Evolutionary conservation across 2,113 vertebrate genomes (phyloP).

Genomic region (Leucopternis melanops): DNA sequence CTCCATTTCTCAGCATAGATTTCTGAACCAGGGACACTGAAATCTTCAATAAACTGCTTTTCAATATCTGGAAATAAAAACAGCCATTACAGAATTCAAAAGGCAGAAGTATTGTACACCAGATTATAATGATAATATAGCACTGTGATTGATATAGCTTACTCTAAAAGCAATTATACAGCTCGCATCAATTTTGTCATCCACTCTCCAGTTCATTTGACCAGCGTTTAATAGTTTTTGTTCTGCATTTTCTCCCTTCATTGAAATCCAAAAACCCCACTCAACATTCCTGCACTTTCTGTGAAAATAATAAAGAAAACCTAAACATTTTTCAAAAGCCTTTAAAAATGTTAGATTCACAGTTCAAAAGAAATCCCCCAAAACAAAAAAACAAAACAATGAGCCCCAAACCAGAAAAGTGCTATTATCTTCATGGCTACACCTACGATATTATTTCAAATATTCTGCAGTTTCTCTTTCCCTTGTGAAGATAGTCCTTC

Average conservation of each 20-base stretch:
- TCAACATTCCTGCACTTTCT: slow-evolving; percentile 32
- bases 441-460: background rate
- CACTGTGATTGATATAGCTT: slow-evolving; percentile 43
- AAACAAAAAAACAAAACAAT: background rate
- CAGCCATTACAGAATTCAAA: slow-evolving; percentile 50
- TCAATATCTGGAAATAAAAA: slow-evolving; percentile 32
- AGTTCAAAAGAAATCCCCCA: slow-evolving; percentile 40
- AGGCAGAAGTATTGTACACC: slow-evolving; percentile 62
- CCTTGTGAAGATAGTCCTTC: too few relatives aligned
- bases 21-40: slow-evolving; percentile 19
- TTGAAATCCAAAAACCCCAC: slow-evolving; percentile 43
- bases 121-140: slow-evolving; percentile 45
- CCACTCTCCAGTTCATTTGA: slow-evolving; percentile 26
- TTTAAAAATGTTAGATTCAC: slow-evolving; percentile 46
- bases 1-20: background rate
- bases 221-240: background rate
- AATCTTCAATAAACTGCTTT: slow-evolving; percentile 19
- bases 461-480: slow-evolving; percentile 36
- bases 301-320: slow-evolving; percentile 41
- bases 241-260: slow-evolving; percentile 25
- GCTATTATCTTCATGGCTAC: slow-evolving; percentile 55
- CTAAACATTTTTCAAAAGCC: slow-evolving; percentile 16
- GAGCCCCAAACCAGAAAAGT: slow-evolving; percentile 53
- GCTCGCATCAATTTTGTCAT: slow-evolving; percentile 25
- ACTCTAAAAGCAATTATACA: slow-evolving; percentile 65